A percentile compares a stretch with the other conserved stretches of the same genome.
phyloP scores from a whole-genome alignment of 2,888 invertebrate genomes.

The Monopis laevigella region DNA sequence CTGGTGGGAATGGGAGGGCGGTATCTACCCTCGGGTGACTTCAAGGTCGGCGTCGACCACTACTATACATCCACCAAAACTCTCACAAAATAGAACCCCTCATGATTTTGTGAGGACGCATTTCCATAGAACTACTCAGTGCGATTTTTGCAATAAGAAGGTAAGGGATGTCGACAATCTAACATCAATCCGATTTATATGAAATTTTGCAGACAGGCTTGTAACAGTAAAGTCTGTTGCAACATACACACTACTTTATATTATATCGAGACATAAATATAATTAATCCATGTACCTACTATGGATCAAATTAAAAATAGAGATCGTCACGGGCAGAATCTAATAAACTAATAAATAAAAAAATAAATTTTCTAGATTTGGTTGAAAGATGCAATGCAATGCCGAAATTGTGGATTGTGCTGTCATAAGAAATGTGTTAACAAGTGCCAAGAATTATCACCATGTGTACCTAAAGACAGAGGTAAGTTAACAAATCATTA shows the following conservation, averaged over 20 bases:
- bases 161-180: no score
- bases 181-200: no score
- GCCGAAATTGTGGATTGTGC: constrained; percentile 87
- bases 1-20: constrained; percentile 79
- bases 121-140: constrained; percentile 89
- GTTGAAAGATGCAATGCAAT: constrained; percentile 95
- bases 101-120: constrained; percentile 89
- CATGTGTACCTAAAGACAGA: constrained; percentile 49
- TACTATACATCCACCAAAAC: constrained; percentile 29
- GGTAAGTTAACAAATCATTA: constrained; percentile 33
- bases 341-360: no score
- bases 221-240: no score
- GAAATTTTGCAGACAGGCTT: no score
- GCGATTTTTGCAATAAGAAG: constrained; percentile 94
- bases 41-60: constrained; percentile 35
- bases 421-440: constrained; percentile 96
- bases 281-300: no score
- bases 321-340: no score
- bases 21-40: constrained; percentile 33
- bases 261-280: no score
- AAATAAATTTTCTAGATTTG: constrained; percentile 78
- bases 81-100: constrained; percentile 38
- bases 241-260: no score
- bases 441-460: constrained; percentile 74
- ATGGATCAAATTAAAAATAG: no score